Evolutionary conservation across 2,797 vertebrate species (phyloP), one percentile per base, ranked within the genome.

Genomic region (Cercopithecus mitis): DNA sequence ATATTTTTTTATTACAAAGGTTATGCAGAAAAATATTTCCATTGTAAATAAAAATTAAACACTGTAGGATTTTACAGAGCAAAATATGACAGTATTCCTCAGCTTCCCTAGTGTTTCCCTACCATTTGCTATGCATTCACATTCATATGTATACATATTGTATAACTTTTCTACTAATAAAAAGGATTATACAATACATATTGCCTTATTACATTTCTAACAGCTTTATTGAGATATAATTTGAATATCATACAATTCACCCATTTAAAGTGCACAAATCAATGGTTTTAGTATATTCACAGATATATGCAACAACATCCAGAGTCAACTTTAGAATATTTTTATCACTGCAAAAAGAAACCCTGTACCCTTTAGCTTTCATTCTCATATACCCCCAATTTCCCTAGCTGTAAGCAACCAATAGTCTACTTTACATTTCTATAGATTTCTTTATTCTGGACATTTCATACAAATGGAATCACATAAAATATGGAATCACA

Each of bases 31-130:
- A 94, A 92, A 45, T 73, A 80, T 72, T 79, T 93, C 55, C 79
- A 82, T 7, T 80, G 85, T 91, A 87, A 94, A 86, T 67, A 55
- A 67, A 80, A 76, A 45, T 47, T 82, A 85, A 94, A 90, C 50
- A 95, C 7, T 45, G 11, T 50, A 82, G 8, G 1, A 55, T 89
- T 64, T 33, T 50, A 77, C 33, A 80, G 5, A 85, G 25, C 24
- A 95, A 67, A 85, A 91, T 67, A 15, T 76, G 36, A 58, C 67
- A 86, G 85, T 50, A 80, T 91, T 92, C 41, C 72, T 8, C 70
- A 75, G 30, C 9, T 36, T 52, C 72, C 27, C 8, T 85, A 77
- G 77, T 67, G 75, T 67, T 91, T 76, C 13, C 25, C 91, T 24
- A 73, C 22, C 4, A 75, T 87, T 88, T 27, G 11, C 11, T 75